phyloP scores from a whole-genome alignment of 2,113 vertebrate species.

The Nothocercus julius region DNA sequence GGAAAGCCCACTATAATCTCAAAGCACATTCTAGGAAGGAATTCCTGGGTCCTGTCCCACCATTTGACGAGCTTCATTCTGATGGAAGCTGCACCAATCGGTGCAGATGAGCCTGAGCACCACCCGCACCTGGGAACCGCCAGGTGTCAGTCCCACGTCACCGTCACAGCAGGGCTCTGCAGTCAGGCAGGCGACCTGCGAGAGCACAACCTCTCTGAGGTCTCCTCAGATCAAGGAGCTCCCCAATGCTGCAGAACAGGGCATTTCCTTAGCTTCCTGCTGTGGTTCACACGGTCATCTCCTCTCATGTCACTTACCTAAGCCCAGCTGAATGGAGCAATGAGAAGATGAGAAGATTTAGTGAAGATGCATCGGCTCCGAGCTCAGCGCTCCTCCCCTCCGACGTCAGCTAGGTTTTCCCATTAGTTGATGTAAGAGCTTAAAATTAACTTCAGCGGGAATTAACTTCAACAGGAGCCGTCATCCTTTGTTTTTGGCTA shows the following conservation, averaged over 20 bases:
- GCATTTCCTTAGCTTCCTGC: not conserved
- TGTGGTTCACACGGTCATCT: not conserved
- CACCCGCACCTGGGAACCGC: not conserved
- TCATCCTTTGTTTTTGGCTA: no score
- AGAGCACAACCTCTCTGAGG: not conserved
- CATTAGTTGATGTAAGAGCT: not conserved
- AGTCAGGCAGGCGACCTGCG: not conserved
- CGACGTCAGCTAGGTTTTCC: not conserved
- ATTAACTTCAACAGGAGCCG: not conserved
- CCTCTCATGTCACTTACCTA: not conserved
- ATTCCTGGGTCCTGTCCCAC: not conserved
- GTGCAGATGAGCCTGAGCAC: not conserved
- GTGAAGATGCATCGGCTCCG: not conserved
- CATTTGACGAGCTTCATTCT: not conserved
- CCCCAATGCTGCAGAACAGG: not conserved
- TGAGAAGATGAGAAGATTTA: not conserved
- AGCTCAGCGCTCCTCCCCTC: not conserved
- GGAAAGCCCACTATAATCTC: not conserved
- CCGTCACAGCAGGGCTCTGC: fast-evolving
- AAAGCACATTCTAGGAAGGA: not conserved
- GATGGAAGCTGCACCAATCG: not conserved
- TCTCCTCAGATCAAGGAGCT: fast-evolving
- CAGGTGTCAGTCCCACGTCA: not conserved
- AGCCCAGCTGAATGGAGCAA: not conserved
- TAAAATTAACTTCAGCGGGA: not conserved